Conservation (phyloP, 2,113 vertebrate species). For the Ptyas mucosa region DNA sequence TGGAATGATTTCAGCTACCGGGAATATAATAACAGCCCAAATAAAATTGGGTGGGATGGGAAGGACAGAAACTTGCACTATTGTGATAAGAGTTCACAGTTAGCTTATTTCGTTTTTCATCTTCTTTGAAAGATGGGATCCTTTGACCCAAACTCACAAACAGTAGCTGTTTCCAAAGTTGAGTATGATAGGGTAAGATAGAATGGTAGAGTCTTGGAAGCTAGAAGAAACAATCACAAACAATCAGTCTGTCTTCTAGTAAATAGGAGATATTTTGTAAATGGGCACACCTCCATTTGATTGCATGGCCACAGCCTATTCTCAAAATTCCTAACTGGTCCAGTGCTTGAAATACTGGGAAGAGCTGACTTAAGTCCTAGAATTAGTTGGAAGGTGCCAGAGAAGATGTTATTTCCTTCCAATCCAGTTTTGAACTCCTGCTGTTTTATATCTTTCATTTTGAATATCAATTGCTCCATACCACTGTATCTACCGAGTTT, state of each 20-base stretch:
- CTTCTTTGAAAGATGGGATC: background rate
- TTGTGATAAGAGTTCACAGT: background rate
- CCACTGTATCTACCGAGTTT: background rate
- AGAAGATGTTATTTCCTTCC: background rate
- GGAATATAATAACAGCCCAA: fast-evolving
- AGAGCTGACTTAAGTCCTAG: background rate
- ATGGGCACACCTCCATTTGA: background rate
- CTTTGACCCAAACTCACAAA: background rate
- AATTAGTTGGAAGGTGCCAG: background rate
- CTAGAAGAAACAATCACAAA: background rate
- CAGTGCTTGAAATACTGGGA: background rate
- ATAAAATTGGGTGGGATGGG: background rate
- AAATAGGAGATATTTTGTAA: background rate
- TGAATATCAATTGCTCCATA: background rate
- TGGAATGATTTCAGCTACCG: background rate
- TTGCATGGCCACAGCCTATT: background rate
- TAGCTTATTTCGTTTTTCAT: background rate
- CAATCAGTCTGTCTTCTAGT: background rate
- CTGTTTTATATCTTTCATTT: too few species aligned
- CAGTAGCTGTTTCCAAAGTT: background rate
- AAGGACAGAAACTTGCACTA: background rate
- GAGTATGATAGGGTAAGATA: background rate
- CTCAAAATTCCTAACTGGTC: background rate
- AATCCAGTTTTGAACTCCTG: background rate
- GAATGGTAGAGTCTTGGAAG: background rate